Base-by-base conservation (phyloP, 1,140 invertebrate genomes). In the Calephelis virginiensis region DNA sequence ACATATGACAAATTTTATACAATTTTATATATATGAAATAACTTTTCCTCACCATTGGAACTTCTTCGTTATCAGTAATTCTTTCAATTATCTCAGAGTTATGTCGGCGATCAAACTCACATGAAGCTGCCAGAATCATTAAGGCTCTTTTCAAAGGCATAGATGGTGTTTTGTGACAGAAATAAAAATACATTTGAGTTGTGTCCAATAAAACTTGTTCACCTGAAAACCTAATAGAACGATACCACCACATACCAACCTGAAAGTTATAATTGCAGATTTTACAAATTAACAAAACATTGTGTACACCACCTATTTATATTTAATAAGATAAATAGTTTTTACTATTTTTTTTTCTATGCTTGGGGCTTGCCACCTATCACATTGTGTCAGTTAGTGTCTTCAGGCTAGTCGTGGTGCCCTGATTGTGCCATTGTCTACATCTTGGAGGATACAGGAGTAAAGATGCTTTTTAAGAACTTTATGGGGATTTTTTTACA, bases 201-300 rank as follows among this genome's bases (percentile, higher is more conserved):
- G 99, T 99, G 81, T 98, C 97, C 14, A 99, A 86, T 8, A 99
- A 92, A 11, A 99, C 98, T 93, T 98, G 96, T 86, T 98, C 98
- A 74, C 97, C 97, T 73, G 97, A 98, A 89, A 97, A 99, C 80
- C 98, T 95, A 71, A 99, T 99, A 61, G 98, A 99, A 68, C 96
- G 95, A 89, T 99, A 99, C 99, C 99, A 99, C 99, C 99, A 99
- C 76, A 97, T 97, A 59, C 98, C 98, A 73, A 99, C 96, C 92
- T 93, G 74, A 68, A 91, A 89, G 63, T 49, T 12, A 61, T 43
- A 67, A 67, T 43, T 53, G 14, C 12, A 61, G 56, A 14, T 49
- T 40, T 48, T 60, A 68, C 8, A 48, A 66, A 13, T 43, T 43
- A 43, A 43, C 40, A 7, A 9, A 43, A 43, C 40, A 43, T 7